Evolutionary conservation across 2,113 vertebrate genomes (phyloP), one percentile per base, ranked within the genome.

Genomic region (Semnornis frantzii): DNA sequence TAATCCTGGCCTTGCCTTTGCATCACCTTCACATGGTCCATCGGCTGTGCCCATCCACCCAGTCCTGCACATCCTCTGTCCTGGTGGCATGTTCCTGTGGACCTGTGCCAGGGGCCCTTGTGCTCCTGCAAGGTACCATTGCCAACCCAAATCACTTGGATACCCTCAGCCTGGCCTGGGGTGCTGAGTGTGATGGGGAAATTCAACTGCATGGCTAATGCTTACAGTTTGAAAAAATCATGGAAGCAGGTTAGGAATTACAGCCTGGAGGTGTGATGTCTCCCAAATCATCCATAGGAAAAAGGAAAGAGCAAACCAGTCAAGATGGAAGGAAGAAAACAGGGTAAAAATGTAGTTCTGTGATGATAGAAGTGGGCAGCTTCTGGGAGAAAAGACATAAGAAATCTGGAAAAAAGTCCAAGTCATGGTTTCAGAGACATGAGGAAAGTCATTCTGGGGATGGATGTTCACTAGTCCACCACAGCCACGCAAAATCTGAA

Each of bases 1-100:
- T 93, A 95, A 95, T 92, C 71, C 91, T 57, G 89, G 64, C 31
- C 28, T 2, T 94, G 89, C 89, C 95, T 89, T 93, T 89, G 93
- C 91, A 87, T 65, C 89, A 74, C 87, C 91, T 94, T 69, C 95
- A 90, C 15, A 46, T 81, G 89, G 82, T 92, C 92, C 1, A 44
- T 87, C 90, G 94, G 92, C 96, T 93, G 79, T 2, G 0, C 20
- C 57, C 59, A 68, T 39, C 59, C 34, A 2, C 65, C 37, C 9
- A 5, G 86, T 87, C 65, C 76, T 1, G 3, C 69, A 44, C 65
- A 12, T 58, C 65, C 85, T 66, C 34, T 2, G 3, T 23, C 21
- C 57, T 0, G 1, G 16, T 42, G 86, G 93, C 85, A 87, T 64
- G 82, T 85, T 65, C 78, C 68, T 13, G 6, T 77, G 92, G 87